Conservation (phyloP, 2,797 vertebrate species). For the Myiothlypis coronata region DNA sequence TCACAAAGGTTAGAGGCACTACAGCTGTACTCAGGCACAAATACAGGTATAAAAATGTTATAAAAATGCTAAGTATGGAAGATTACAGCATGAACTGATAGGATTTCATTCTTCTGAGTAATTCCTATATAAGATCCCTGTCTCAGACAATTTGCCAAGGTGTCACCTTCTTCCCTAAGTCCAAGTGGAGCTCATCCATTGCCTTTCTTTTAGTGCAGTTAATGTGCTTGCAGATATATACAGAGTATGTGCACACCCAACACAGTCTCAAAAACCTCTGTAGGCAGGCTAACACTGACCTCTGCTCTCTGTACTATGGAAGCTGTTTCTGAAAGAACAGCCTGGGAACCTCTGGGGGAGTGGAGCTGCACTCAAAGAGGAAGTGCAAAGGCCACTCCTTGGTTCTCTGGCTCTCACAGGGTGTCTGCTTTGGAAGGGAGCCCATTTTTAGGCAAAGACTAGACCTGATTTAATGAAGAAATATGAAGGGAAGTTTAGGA, state of each 20-base stretch:
- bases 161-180: background rate
- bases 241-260: background rate
- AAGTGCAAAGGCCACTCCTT: background rate
- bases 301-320: background rate
- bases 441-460: background rate
- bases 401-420: background rate
- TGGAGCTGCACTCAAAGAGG: background rate
- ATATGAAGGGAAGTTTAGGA: background rate
- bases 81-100: background rate
- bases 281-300: background rate
- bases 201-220: background rate
- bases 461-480: background rate
- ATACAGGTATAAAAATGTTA: conserved; percentile 3
- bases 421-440: background rate
- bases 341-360: background rate
- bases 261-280: background rate
- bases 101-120: background rate
- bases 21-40: background rate
- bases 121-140: background rate
- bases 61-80: background rate
- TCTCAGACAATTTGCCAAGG: background rate
- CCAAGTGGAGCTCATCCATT: background rate
- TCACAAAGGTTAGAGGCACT: conserved; percentile 6
- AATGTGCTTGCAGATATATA: background rate
- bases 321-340: background rate